Conservation (phyloP, 2,888 invertebrate species). For the Onchidella celtica region DNA sequence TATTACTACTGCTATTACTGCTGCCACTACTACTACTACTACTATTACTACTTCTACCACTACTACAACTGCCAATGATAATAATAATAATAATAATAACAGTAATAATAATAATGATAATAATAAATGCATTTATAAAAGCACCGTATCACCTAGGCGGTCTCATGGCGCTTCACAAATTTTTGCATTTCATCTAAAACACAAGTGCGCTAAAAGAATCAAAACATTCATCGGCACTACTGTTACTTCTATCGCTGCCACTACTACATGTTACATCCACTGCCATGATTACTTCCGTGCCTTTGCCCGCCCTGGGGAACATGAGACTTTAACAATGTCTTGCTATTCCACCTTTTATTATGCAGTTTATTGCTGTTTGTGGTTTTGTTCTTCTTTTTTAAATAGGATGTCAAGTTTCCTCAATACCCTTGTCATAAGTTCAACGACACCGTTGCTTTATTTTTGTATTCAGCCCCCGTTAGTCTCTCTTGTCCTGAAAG, state of each 20-base stretch:
- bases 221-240: neutral
- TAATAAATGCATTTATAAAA: slow-evolving; percentile 3
- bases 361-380: too few species aligned
- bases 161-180: neutral
- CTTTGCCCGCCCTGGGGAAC: too few species aligned
- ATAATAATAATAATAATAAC: slow-evolving; percentile 18
- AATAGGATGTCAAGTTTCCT: too few species aligned
- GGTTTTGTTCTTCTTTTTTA: too few species aligned
- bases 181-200: neutral
- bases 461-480: too few species aligned
- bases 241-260: neutral
- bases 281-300: too few species aligned
- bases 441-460: too few species aligned
- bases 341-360: too few species aligned
- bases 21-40: slow-evolving; percentile 11
- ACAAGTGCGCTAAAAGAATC: neutral
- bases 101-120: slow-evolving; percentile 10
- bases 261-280: neutral
- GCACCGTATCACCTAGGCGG: neutral
- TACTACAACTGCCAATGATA: slow-evolving; percentile 13
- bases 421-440: too few species aligned
- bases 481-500: too few species aligned
- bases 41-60: slow-evolving; percentile 12
- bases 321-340: too few species aligned
- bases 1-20: neutral